Conservation (phyloP, 2,888 invertebrate species). For the Exephanes ischioxanthus region DNA sequence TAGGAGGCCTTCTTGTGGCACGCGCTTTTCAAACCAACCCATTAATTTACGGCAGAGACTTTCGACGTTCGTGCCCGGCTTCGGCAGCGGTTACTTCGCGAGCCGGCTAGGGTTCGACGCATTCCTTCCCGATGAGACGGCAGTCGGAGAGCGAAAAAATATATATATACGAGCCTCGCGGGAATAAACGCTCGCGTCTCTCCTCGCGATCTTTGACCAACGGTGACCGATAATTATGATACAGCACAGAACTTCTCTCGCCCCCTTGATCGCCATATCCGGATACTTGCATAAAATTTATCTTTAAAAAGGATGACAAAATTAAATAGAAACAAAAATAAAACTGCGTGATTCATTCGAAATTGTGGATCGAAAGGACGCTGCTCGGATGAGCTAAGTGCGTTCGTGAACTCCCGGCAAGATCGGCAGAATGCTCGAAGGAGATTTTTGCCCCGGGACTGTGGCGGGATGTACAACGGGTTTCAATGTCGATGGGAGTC, state of each 20-base stretch:
- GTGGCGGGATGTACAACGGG: slow-evolving; percentile 55
- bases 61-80: slow-evolving; percentile 24
- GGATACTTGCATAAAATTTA: background rate
- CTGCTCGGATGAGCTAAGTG: slow-evolving; percentile 20
- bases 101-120: slow-evolving; percentile 42
- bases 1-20: background rate
- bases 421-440: slow-evolving; percentile 34
- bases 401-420: slow-evolving; percentile 26
- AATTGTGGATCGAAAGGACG: slow-evolving; percentile 23
- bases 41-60: slow-evolving; percentile 50
- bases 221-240: slow-evolving; percentile 34
- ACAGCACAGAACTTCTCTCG: slow-evolving; percentile 22
- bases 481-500: slow-evolving; percentile 64
- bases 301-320: background rate
- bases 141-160: slow-evolving; percentile 13
- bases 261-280: slow-evolving; percentile 34
- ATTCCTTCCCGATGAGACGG: slow-evolving; percentile 51
- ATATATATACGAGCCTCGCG: background rate
- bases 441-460: slow-evolving; percentile 46
- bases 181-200: slow-evolving; percentile 9
- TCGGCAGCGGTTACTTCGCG: slow-evolving; percentile 38
- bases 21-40: slow-evolving; percentile 42
- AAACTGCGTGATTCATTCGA: slow-evolving; percentile 33
- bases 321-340: background rate
- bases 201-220: slow-evolving; percentile 46